Evolutionary conservation across 2,113 vertebrate species (phyloP).

Genomic region (Periophthalmus modestus): DNA sequence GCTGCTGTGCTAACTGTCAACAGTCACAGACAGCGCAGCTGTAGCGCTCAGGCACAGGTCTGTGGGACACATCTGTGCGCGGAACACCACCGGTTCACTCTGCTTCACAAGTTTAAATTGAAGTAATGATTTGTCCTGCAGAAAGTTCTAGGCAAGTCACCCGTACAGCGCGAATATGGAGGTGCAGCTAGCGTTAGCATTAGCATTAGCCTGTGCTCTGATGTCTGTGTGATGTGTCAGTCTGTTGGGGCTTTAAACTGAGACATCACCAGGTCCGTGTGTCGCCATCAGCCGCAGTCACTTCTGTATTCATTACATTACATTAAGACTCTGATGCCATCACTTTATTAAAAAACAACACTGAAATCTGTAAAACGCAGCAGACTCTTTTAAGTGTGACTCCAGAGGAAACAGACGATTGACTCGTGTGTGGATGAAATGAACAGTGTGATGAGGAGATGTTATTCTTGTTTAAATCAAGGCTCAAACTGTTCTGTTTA

Average conservation of each 20-base stretch:
- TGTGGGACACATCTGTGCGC: neutral
- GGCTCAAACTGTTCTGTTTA: no score
- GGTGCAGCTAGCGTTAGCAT: constrained; percentile 47
- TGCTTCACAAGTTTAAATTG: no score
- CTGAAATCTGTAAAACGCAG: neutral
- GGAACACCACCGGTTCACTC: neutral
- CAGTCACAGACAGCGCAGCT: constrained; percentile 33
- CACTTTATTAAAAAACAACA: neutral
- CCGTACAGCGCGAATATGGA: constrained; percentile 10
- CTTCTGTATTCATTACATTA: no score
- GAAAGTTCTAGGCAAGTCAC: constrained; percentile 43
- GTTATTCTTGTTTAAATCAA: no score
- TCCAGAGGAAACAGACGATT: neutral
- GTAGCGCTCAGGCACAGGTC: constrained; percentile 4
- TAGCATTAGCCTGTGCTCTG: constrained; percentile 7
- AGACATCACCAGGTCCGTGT: neutral
- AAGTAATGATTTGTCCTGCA: neutral
- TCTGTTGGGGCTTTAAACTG: constrained; percentile 6
- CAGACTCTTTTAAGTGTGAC: neutral
- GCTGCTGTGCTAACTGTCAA: constrained; percentile 67
- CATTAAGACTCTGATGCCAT: neutral
- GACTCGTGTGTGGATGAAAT: neutral
- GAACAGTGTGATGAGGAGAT: neutral
- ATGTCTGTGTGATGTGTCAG: constrained; percentile 5
- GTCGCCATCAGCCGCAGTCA: neutral